Percentiles rank a stretch among this genome's conserved stretches.
Evolutionary conservation across 2,113 vertebrate species (phyloP).

Genomic region (Serinus canaria): DNA sequence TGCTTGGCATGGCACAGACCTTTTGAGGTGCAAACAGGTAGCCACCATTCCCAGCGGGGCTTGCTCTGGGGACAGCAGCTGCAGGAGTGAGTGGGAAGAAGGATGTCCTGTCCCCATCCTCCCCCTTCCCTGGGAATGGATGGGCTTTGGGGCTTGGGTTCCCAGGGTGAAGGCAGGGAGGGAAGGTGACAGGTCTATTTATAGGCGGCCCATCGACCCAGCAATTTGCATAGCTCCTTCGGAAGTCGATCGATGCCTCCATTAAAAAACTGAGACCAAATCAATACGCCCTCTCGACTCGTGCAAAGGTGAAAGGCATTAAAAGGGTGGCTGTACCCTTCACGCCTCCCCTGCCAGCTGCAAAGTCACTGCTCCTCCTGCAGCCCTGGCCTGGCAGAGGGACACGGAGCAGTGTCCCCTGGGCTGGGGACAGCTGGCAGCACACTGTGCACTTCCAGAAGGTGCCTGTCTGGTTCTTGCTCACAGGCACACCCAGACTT

Average conservation of each 20-base stretch:
- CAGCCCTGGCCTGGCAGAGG: not conserved
- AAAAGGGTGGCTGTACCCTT: constrained; percentile 62
- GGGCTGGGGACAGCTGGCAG: constrained; percentile 36
- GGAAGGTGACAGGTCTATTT: constrained; percentile 69
- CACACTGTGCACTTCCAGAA: accelerated
- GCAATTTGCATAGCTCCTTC: constrained; percentile 79
- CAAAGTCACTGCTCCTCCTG: constrained; percentile 70
- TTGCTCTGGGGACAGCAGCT: constrained; percentile 3
- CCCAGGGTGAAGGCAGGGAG: constrained; percentile 35
- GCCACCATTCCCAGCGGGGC: accelerated
- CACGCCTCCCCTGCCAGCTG: constrained; percentile 69
- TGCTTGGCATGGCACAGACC: not conserved
- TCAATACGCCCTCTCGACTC: constrained; percentile 77
- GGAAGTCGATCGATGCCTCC: constrained; percentile 80
- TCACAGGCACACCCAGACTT: not conserved
- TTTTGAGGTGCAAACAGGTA: not conserved
- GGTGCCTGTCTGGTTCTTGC: not conserved
- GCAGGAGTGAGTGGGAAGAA: not conserved
- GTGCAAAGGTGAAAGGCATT: constrained; percentile 69
- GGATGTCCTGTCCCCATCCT: constrained; percentile 1
- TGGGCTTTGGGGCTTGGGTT: not conserved
- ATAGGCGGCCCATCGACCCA: constrained; percentile 69
- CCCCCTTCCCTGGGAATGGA: constrained; percentile 11
- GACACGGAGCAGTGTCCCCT: accelerated
- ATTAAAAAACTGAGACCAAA: constrained; percentile 83